Conservation (phyloP, 2,797 vertebrate species). For the Pyrocephalus nanus region DNA sequence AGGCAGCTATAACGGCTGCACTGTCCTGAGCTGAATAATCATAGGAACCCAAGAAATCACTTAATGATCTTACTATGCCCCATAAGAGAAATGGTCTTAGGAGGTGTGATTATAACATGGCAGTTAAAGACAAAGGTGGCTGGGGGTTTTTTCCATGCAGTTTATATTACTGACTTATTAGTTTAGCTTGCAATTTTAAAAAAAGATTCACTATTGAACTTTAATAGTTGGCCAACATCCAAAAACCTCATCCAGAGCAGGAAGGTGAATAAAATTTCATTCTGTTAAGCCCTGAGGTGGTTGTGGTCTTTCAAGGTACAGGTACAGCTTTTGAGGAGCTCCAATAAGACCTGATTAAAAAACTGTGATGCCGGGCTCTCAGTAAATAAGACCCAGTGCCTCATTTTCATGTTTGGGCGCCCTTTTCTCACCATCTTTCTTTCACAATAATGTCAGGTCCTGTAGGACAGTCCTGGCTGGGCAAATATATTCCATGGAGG, state of each 20-base stretch:
- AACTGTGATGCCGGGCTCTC: neutral
- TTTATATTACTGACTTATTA: neutral
- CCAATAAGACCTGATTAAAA: neutral
- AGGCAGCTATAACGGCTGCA: neutral
- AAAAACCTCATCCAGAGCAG: neutral
- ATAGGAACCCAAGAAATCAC: neutral
- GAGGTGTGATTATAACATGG: neutral
- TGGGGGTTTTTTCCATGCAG: fast-evolving
- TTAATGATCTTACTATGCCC: neutral
- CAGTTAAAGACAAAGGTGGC: neutral
- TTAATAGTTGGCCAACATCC: neutral
- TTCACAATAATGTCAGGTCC: neutral
- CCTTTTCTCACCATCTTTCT: neutral
- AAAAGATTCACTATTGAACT: neutral
- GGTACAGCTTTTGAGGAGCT: neutral
- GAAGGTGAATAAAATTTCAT: neutral
- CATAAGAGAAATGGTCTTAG: neutral
- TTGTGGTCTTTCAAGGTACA: neutral
- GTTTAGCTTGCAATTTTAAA: neutral
- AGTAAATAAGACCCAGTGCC: neutral
- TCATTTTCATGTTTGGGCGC: neutral
- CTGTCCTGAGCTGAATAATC: neutral
- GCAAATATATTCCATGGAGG: neutral
- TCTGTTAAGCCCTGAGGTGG: neutral
- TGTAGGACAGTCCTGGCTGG: neutral